Evolutionary conservation across 2,888 invertebrate species (phyloP).

Genomic region (Druceiella hillmani): DNA sequence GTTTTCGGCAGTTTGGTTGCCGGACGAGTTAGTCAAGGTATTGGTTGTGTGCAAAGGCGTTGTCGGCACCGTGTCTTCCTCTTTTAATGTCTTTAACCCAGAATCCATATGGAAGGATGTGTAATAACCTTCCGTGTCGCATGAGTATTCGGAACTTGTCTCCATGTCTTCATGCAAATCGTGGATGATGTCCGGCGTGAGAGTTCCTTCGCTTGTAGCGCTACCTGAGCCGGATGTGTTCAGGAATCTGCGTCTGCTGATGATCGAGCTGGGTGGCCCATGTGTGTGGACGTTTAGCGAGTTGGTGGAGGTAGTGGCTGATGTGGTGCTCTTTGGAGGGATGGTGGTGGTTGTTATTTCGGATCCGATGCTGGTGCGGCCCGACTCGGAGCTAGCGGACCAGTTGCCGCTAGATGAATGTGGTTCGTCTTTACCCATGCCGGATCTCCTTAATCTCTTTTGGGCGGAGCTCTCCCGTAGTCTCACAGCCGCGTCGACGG

Average conservation of each 20-base stretch:
- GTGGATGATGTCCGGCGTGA: slow-evolving; percentile 77
- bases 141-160: slow-evolving; percentile 88
- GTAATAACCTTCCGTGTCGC: slow-evolving; percentile 96
- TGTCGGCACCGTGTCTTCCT: slow-evolving; percentile 57
- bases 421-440: slow-evolving; percentile 68
- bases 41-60: slow-evolving; percentile 69
- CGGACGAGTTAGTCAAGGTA: slow-evolving; percentile 63
- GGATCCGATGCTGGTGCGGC: slow-evolving; percentile 78
- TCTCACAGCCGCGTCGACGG: slow-evolving; percentile 61
- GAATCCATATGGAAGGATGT: slow-evolving; percentile 97
- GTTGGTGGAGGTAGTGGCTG: slow-evolving; percentile 63
- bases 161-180: slow-evolving; percentile 79
- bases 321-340: slow-evolving; percentile 64
- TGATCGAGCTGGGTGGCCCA: slow-evolving; percentile 63
- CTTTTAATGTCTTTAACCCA: slow-evolving; percentile 79
- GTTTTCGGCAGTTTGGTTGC: slow-evolving; percentile 74
- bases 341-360: slow-evolving; percentile 70
- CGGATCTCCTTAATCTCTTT: slow-evolving; percentile 62
- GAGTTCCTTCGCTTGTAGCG: slow-evolving; percentile 78
- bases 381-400: slow-evolving; percentile 90
- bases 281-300: slow-evolving; percentile 58
- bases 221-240: slow-evolving; percentile 78
- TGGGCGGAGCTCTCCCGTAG: slow-evolving; percentile 70
- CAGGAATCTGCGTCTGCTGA: slow-evolving; percentile 60
- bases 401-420: slow-evolving; percentile 92